Base-by-base conservation (phyloP, 2,888 invertebrate genomes). In the Pyralis farinalis region DNA sequence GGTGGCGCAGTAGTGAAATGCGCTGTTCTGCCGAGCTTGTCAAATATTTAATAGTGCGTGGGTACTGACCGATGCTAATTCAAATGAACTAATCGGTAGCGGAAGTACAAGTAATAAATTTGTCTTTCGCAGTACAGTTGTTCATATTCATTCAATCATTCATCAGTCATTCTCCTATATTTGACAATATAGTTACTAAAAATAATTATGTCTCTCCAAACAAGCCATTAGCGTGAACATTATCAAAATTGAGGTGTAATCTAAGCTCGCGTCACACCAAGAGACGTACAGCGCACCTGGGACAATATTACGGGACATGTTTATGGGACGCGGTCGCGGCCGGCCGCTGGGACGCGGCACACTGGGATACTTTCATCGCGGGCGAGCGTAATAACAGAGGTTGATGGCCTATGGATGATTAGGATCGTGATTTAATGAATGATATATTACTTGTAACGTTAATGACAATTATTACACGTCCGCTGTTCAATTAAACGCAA, bases 271-370 rank as follows among this genome's bases (percentile, higher is more conserved):
- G 39, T 39, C 39, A 39, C 27, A 33, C 7, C 27, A 12, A 11
- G 33, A 45, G 46, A 46, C 46, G 35, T 40, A 43, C 46, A 27
- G 39, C 36, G 27, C 46, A 34, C 46, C 41, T 41, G 46, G 46
- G 46, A 46, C 41, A 30, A 34, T 35, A 46, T 25, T 25, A 25
- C 25, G 25, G 25, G 25, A 25, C 25, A 25, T 25, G 25, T 25
- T 25, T 25, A 25, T 25, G 25, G 25, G 25, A 25, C 25, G 25
- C 25, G 3, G 25, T 7, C 25, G 25, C 25, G 8, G 25, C n/a
- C n/a, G 32, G 27, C 25, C 25, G 25, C n/a, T 25, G 32, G 27
- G 12, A 5, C 22, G 12, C 20, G 33, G 33, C 16, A 28, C 39
- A 8, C 25, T 12, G 32, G n/a, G 38, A 38, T 38, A 39, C 39